Evolutionary conservation across 2,113 vertebrate species (phyloP).

Genomic region (Dinomys branickii): DNA sequence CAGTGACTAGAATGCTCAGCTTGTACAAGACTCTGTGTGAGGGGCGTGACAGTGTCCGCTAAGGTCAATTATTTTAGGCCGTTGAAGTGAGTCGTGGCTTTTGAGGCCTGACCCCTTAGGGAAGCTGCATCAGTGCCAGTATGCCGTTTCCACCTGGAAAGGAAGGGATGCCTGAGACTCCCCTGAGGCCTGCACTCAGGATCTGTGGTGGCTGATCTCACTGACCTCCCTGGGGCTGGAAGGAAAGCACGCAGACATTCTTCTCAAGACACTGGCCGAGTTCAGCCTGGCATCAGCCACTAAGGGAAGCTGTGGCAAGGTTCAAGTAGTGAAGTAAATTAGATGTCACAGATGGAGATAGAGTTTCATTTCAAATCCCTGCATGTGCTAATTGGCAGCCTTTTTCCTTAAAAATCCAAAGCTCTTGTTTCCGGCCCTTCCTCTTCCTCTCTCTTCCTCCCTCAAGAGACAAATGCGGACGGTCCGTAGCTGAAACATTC

Average conservation of each 20-base stretch:
- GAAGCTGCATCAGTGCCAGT: constrained; percentile 34
- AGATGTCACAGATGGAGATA: background rate
- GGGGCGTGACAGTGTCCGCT: background rate
- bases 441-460: background rate
- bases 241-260: background rate
- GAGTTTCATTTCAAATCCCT: background rate
- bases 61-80: constrained; percentile 25
- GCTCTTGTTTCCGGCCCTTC: background rate
- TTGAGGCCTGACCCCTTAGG: background rate
- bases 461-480: background rate
- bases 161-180: background rate
- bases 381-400: background rate
- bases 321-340: background rate
- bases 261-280: background rate
- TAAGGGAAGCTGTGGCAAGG: background rate
- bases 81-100: background rate
- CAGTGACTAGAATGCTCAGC: too few species aligned
- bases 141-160: background rate
- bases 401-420: background rate
- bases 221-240: background rate
- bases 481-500: background rate
- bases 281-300: background rate
- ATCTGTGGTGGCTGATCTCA: background rate
- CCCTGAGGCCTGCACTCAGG: background rate
- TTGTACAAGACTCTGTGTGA: background rate